Evolutionary conservation across 1,140 invertebrate genomes (phyloP).

Genomic region (Schmidtea mediterranea): DNA sequence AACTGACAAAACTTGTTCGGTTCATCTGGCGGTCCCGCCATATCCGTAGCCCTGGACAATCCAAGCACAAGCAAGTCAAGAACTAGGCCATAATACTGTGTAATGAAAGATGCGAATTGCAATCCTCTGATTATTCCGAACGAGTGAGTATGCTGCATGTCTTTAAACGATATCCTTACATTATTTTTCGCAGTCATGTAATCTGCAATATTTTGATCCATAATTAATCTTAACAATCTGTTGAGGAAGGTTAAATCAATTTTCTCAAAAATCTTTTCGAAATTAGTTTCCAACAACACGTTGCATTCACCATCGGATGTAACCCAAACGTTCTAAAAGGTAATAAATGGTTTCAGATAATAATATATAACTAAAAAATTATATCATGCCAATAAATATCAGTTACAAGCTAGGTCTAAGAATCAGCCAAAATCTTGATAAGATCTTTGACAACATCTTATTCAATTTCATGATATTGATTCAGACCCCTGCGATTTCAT

Average conservation of each 20-base stretch:
- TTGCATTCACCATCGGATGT: slow-evolving; percentile 90
- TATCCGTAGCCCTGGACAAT: slow-evolving; percentile 76
- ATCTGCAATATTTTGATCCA: slow-evolving; percentile 99
- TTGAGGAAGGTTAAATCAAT: slow-evolving; percentile 93
- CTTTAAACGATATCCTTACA: slow-evolving; percentile 24
- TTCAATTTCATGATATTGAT: too few relatives aligned
- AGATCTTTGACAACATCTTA: not conserved
- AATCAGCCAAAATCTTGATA: too few relatives aligned
- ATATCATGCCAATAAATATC: too few relatives aligned
- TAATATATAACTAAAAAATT: too few relatives aligned
- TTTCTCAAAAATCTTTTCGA: slow-evolving; percentile 95
- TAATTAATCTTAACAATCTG: slow-evolving; percentile 68
- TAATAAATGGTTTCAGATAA: too few relatives aligned
- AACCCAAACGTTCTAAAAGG: slow-evolving; percentile 51
- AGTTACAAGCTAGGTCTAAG: too few relatives aligned
- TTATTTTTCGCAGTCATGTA: slow-evolving; percentile 99
- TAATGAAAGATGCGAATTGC: slow-evolving; percentile 93
- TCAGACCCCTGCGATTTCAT: too few relatives aligned
- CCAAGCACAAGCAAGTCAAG: slow-evolving; percentile 79
- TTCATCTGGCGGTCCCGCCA: slow-evolving; percentile 93
- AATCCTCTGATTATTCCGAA: slow-evolving; percentile 91
- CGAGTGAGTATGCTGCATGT: slow-evolving; percentile 39
- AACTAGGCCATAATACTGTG: slow-evolving; percentile 77
- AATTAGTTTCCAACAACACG: slow-evolving; percentile 79
- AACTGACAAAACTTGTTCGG: slow-evolving; percentile 60